Percentiles rank a stretch among this genome's conserved stretches.
Conservation (phyloP, 2,888 invertebrate species). For the Meta bourneti region DNA sequence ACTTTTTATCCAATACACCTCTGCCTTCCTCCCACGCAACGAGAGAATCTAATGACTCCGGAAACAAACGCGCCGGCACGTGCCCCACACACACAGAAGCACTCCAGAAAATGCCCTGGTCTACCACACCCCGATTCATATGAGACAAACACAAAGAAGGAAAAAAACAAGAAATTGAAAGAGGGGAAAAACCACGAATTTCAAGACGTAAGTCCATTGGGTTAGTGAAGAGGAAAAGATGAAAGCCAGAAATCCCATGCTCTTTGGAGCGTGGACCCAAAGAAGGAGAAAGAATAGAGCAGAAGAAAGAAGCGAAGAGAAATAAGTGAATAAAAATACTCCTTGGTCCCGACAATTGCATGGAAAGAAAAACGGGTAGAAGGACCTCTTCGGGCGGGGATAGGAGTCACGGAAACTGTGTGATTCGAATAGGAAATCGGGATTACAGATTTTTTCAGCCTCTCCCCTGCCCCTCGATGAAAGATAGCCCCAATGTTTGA, state of each 20-base stretch:
- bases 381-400: conserved; percentile 44
- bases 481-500: conserved; percentile 15
- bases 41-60: conserved; percentile 27
- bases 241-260: conserved; percentile 65
- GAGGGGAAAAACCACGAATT: not conserved
- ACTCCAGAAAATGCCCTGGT: conserved; percentile 29
- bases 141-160: conserved; percentile 28
- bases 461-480: not conserved
- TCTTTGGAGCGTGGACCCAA: conserved; percentile 21
- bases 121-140: not conserved
- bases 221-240: conserved; percentile 64
- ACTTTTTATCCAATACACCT: conserved; percentile 27
- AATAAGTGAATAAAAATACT: conserved; percentile 58
- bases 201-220: conserved; percentile 36
- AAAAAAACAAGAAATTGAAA: not conserved
- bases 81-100: not conserved
- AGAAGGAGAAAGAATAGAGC: not conserved
- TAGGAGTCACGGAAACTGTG: conserved; percentile 54
- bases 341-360: conserved; percentile 14
- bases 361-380: conserved; percentile 28
- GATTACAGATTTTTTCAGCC: conserved; percentile 62
- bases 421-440: conserved; percentile 69
- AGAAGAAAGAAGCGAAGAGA: conserved; percentile 1
- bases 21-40: too few relatives aligned
- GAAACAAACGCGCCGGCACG: conserved; percentile 49